These are phyloP conservation scores for Dryas iulia DNA, from an alignment of 1,140 invertebrate species.

Conservation along the genomic window DNA sequence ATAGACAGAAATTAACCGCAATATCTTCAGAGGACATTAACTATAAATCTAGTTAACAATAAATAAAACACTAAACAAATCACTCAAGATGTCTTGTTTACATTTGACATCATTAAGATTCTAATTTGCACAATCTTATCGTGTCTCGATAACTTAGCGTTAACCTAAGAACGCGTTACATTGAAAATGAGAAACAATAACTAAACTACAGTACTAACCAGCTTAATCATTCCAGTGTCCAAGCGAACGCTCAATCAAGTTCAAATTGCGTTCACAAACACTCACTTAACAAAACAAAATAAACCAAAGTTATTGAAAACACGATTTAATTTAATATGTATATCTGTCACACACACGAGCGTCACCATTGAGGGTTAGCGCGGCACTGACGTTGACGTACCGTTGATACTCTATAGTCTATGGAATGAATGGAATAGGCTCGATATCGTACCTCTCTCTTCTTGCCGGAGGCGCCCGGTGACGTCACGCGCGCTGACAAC, in stretches of 20 bases:
- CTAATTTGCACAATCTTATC: conserved; percentile 10
- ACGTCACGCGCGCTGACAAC: conserved; percentile 58
- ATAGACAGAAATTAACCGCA: not conserved
- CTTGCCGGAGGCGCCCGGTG: conserved; percentile 40
- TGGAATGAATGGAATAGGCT: conserved; percentile 53
- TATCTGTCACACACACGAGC: conserved; percentile 28
- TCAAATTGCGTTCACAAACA: conserved; percentile 71
- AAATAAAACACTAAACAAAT: not conserved
- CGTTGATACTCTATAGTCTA: conserved; percentile 42
- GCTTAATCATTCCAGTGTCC: conserved; percentile 63
- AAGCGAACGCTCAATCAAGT: conserved; percentile 60
- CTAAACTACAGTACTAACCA: conserved; percentile 55
- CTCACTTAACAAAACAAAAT: conserved; percentile 71
- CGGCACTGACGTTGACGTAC: conserved; percentile 54
- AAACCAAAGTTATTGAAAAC: not conserved
- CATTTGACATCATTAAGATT: conserved; percentile 3
- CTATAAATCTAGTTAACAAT: not conserved
- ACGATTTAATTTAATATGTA: not conserved
- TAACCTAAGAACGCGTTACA: not conserved
- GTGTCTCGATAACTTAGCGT: conserved; percentile 1
- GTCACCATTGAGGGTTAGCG: conserved; percentile 53
- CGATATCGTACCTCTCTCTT: conserved; percentile 55
- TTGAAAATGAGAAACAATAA: not conserved
- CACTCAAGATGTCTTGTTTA: not conserved
- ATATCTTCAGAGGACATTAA: not conserved